phyloP scores from a whole-genome alignment of 2,113 vertebrate species.

The Phalacrocorax aristotelis region DNA sequence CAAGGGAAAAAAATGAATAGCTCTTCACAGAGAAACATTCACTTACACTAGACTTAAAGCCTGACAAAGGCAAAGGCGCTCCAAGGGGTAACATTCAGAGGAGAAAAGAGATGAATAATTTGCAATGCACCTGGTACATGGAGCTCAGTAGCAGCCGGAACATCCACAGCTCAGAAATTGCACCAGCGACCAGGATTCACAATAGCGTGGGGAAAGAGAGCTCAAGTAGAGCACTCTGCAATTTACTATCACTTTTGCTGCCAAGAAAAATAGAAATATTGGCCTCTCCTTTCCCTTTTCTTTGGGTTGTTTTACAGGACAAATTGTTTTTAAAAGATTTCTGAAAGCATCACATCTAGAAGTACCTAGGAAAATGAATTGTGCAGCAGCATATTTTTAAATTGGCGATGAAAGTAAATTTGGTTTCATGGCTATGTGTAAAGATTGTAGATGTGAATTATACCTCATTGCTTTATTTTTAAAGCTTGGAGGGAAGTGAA shows the following conservation, averaged over 20 bases:
- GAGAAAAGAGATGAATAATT: not conserved
- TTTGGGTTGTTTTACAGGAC: not conserved
- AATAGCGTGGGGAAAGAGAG: accelerated
- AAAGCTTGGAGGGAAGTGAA: not conserved
- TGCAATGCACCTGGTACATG: not conserved
- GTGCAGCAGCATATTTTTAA: not conserved
- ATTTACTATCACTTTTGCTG: not conserved
- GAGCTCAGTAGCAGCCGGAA: not conserved
- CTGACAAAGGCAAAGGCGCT: not conserved
- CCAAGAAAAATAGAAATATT: not conserved
- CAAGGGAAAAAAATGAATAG: not conserved
- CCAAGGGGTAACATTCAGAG: not conserved
- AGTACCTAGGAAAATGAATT: not conserved
- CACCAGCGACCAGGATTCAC: not conserved
- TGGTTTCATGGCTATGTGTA: not conserved
- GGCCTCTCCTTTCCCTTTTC: not conserved
- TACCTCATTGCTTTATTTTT: not conserved
- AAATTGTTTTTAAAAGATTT: not conserved
- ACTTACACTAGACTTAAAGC: not conserved
- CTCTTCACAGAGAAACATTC: not conserved
- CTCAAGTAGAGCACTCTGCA: not conserved
- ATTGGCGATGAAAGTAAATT: not conserved
- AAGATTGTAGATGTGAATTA: not conserved
- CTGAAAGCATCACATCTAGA: not conserved
- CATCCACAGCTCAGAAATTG: not conserved